These are phyloP conservation scores for Sebastes elongatus DNA, from an alignment of 2,797 vertebrate genomes.

Conservation along the genomic window DNA sequence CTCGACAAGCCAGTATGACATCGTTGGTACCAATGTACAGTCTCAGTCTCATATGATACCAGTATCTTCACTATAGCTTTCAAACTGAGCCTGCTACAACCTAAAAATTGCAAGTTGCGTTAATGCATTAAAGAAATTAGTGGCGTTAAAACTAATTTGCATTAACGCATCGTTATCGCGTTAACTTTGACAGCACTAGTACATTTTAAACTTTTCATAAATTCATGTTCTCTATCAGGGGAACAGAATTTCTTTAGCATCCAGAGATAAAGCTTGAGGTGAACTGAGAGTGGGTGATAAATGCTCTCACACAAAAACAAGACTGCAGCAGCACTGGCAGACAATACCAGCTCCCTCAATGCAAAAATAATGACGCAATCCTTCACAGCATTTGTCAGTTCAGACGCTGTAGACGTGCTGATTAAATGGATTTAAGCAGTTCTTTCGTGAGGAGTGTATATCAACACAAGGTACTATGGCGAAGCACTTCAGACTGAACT, in stretches of 20 bases:
- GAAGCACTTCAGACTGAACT: constrained; percentile 16
- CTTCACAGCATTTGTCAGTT: constrained; percentile 50
- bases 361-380: constrained; percentile 53
- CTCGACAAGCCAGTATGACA: no score
- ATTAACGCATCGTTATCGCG: no score
- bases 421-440: constrained; percentile 61
- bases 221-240: constrained; percentile 2
- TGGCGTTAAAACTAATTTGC: no score
- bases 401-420: constrained; percentile 54
- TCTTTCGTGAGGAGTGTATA: constrained; percentile 43
- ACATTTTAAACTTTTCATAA: neutral
- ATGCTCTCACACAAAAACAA: constrained; percentile 18
- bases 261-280: constrained; percentile 1
- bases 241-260: neutral
- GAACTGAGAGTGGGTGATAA: constrained; percentile 45
- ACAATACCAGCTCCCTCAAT: constrained; percentile 42
- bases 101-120: no score
- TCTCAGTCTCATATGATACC: no score
- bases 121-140: no score
- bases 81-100: no score
- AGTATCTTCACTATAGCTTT: no score
- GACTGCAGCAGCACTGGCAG: constrained; percentile 35
- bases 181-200: neutral
- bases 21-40: no score
- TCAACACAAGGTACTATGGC: constrained; percentile 22